A percentile compares a stretch with the other conserved stretches of the same genome.
These are phyloP conservation scores for Meiosimyza decipiens DNA, from an alignment of 2,888 invertebrate species.

Conservation along the genomic window DNA sequence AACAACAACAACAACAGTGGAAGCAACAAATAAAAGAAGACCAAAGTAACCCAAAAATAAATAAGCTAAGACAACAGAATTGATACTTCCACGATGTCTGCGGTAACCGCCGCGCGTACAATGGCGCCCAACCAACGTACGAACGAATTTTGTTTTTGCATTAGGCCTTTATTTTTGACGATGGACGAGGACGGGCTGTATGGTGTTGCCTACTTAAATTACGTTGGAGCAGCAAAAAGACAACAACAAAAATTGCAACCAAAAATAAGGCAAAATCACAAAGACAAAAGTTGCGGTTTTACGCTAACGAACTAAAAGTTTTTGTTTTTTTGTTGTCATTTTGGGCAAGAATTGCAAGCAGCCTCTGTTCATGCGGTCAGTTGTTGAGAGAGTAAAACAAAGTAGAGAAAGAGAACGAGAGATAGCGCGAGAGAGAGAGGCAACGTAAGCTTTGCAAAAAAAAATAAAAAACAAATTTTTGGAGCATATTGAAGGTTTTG, in stretches of 20 bases:
- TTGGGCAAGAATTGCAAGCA: conserved; percentile 6
- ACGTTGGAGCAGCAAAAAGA: conserved; percentile 23
- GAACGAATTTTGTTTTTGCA: conserved; percentile 36
- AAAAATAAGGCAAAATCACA: conserved; percentile 17
- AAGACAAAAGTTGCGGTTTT: conserved; percentile 38
- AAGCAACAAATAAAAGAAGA: neutral
- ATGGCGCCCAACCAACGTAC: conserved; percentile 25
- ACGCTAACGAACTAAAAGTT: conserved; percentile 29
- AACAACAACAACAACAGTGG: neutral
- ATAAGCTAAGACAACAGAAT: conserved; percentile 17
- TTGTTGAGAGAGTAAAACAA: neutral
- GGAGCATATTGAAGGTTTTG: neutral
- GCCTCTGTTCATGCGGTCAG: conserved; percentile 5
- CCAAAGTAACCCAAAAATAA: conserved; percentile 29
- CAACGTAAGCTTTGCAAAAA: neutral
- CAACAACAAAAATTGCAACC: conserved; percentile 12
- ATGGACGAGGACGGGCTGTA: neutral
- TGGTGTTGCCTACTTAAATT: conserved; percentile 41
- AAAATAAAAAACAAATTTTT: neutral
- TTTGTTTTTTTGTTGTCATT: neutral
- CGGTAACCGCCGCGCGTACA: conserved; percentile 23
- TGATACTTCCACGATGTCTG: conserved; percentile 27
- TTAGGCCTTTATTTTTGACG: conserved; percentile 30
- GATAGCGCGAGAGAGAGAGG: neutral
- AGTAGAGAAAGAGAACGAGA: neutral